phyloP scores from a whole-genome alignment of 2,888 invertebrate species.

The Drosophila gaucha region DNA sequence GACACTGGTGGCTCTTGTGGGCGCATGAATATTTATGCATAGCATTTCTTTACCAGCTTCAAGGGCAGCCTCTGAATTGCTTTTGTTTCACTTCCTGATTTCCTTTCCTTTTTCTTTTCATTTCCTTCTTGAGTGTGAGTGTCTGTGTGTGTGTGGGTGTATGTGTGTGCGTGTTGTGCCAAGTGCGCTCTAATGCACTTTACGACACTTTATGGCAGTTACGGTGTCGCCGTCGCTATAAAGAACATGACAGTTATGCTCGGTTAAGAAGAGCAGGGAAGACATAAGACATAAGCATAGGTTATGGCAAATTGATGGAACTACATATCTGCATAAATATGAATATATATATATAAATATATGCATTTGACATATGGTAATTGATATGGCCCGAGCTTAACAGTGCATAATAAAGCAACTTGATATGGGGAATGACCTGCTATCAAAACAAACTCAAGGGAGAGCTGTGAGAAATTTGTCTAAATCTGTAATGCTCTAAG shows the following conservation, averaged over 20 bases:
- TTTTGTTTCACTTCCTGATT: slow-evolving; percentile 43
- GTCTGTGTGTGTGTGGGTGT: slow-evolving; percentile 5
- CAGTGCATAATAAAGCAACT: not conserved
- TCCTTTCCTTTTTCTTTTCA: slow-evolving; percentile 40
- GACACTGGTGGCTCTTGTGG: slow-evolving; percentile 29
- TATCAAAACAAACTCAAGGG: no score
- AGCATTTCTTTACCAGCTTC: slow-evolving; percentile 42
- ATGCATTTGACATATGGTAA: not conserved
- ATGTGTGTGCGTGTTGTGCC: slow-evolving; percentile 40
- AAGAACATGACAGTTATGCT: slow-evolving; percentile 38
- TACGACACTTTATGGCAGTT: slow-evolving; percentile 72
- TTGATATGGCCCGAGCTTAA: slow-evolving; percentile 1
- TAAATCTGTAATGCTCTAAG: no score
- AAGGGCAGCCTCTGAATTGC: slow-evolving; percentile 36
- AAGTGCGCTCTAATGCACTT: slow-evolving; percentile 77
- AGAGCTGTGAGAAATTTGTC: no score
- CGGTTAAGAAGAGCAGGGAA: slow-evolving; percentile 1
- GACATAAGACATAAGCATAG: slow-evolving; percentile 35
- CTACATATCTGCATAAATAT: slow-evolving; percentile 20
- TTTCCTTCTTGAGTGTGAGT: slow-evolving; percentile 21
- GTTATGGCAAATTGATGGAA: slow-evolving; percentile 65
- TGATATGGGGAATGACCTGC: not conserved
- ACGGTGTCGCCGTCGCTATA: slow-evolving; percentile 42
- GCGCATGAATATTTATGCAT: slow-evolving; percentile 72
- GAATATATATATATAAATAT: not conserved